Evolutionary conservation across 2,888 invertebrate species (phyloP).

Genomic region (Callimorpha dominula): DNA sequence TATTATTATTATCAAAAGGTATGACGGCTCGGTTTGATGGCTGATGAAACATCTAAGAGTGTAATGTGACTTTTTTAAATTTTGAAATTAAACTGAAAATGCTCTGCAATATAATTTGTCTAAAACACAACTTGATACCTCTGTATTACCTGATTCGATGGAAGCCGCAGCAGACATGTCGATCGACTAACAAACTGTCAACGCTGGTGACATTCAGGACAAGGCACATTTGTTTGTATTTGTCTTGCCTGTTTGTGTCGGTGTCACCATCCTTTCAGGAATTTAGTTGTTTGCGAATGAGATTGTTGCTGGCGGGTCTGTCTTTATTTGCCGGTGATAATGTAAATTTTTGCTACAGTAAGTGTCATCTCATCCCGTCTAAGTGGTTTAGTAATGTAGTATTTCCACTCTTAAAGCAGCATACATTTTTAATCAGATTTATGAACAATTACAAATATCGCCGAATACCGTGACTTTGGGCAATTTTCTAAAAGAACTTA

Average conservation of each 20-base stretch:
- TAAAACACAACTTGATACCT: not conserved
- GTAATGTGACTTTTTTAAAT: no score
- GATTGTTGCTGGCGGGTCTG: not conserved
- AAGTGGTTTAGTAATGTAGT: not conserved
- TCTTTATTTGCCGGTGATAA: not conserved
- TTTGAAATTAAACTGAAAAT: no score
- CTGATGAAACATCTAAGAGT: no score
- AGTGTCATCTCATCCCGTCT: not conserved
- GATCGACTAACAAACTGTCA: not conserved
- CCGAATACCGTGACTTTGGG: not conserved
- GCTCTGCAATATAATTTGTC: not conserved
- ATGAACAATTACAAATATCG: not conserved
- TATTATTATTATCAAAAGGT: no score
- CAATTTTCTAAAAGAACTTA: no score
- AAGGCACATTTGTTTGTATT: conserved; percentile 1
- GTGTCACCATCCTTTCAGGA: conserved; percentile 1
- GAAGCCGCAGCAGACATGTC: not conserved
- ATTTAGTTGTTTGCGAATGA: not conserved
- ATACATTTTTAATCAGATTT: not conserved
- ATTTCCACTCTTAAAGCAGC: not conserved
- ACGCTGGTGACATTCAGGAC: not conserved
- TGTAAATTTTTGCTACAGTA: not conserved
- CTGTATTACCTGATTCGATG: not conserved
- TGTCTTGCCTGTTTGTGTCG: not conserved
- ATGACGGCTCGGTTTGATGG: no score